Evolutionary conservation across 1,140 invertebrate genomes (phyloP).

Genomic region (Plectrocnemia conspersa): DNA sequence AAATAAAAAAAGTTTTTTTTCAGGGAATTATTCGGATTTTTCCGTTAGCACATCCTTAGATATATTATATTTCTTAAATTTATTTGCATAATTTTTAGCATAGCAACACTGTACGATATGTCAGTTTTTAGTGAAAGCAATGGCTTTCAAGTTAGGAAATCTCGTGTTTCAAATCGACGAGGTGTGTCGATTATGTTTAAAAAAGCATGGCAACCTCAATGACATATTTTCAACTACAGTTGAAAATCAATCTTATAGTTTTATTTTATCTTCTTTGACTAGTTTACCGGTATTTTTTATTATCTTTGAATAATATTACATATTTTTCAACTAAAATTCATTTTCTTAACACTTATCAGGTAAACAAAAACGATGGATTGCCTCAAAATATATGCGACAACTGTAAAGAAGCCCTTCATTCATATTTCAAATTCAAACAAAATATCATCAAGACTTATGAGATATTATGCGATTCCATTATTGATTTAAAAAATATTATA

Average conservation of each 20-base stretch:
- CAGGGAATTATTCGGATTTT: too few species aligned
- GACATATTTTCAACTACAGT: conserved; percentile 19
- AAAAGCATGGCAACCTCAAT: conserved; percentile 17
- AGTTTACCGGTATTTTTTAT: conserved; percentile 23
- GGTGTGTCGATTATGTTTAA: conserved; percentile 29
- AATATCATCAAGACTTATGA: conserved; percentile 23
- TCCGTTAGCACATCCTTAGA: too few species aligned
- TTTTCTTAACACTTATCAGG: conserved; percentile 17
- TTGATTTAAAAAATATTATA: conserved; percentile 13
- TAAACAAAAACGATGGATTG: conserved; percentile 22
- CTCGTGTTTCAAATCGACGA: conserved; percentile 16
- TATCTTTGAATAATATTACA: conserved; percentile 2
- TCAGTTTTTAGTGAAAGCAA: too few species aligned
- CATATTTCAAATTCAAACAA: conserved; percentile 21
- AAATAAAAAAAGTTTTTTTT: too few species aligned
- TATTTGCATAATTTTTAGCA: too few species aligned
- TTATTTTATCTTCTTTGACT: conserved; percentile 22
- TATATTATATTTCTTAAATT: too few species aligned
- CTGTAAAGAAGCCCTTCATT: conserved; percentile 20
- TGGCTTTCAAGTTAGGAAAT: conserved; percentile 19
- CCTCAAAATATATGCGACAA: conserved; percentile 21
- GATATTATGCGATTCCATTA: conserved; percentile 11
- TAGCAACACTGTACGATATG: too few species aligned
- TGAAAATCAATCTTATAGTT: conserved; percentile 15
- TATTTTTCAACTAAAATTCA: neutral